Evolutionary conservation across 1,140 invertebrate genomes (phyloP), one percentile per base, ranked within the genome.

Genomic region (Calosoma granatense): DNA sequence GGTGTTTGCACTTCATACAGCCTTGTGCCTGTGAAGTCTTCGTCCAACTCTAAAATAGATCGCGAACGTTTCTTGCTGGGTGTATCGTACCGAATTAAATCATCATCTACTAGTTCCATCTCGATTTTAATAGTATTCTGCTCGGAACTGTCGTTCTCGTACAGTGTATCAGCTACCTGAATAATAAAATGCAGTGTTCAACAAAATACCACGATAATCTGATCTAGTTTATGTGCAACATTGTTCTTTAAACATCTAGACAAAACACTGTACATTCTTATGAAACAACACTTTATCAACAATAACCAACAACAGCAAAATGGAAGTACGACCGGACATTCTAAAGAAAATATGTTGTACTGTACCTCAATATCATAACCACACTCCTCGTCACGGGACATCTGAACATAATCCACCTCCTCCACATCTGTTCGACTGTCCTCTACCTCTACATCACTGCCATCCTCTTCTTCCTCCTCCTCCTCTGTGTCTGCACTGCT

Each of bases 371-470:
- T 60, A 59, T 71, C 68, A 22, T 67, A 66, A 3, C 81, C 78
- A 1, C 56, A 67, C 2, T 76, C 78, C 51, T 81, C 80, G 9
- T 75, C 74, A 2, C 73, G 72, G 52, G 78, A 80, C 47, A 67
- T 68, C 12, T 60, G 59, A 53, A 69, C 51, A 19, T 52, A 54
- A 19, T 59, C 54, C 11, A 43, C 55, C 17, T 57, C 55, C 1
- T 59, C 55, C 9, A 43, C 20, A 22, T 22, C 51, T 0, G 63
- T 54, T 41, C 75, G 76, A 0, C 64, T 70, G 22, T 79, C 75
- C 21, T 72, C 71, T 1, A 66, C 68, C 53, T 76, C 78, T 0
- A 70, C 75, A 30, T 81, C 78, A 1, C 56, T 67, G 2, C 75
- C 78, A 53, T 81, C 80, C 11, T 75, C 74, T 2, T 74, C 72